A percentile compares a stretch with the other conserved stretches of the same genome.
phyloP scores from a whole-genome alignment of 2,797 vertebrate genomes.

The Eidolon dupreanum region DNA sequence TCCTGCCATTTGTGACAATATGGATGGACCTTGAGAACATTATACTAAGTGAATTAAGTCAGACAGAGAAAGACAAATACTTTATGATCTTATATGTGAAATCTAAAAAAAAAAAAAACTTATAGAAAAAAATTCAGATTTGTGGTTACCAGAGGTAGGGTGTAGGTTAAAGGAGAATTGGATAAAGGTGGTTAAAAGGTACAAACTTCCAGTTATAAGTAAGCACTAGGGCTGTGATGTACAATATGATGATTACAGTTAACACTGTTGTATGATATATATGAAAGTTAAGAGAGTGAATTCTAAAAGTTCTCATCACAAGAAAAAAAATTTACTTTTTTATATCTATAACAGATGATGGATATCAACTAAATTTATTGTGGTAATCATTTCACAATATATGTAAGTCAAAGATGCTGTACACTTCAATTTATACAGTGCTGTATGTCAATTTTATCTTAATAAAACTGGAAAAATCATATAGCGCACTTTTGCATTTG shows the following conservation, averaged over 20 bases:
- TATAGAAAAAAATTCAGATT: too few relatives aligned
- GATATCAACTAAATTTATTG: background rate
- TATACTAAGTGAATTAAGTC: background rate
- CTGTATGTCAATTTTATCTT: background rate
- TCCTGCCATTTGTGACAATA: background rate
- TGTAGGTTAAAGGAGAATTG: background rate
- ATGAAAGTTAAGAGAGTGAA: background rate
- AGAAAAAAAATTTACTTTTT: background rate
- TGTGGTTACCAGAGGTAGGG: background rate
- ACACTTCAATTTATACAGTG: background rate
- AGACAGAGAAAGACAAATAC: background rate
- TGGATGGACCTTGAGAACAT: too few relatives aligned
- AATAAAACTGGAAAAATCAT: background rate
- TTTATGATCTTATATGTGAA: background rate
- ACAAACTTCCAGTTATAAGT: background rate
- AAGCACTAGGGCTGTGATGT: background rate
- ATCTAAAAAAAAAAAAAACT: background rate
- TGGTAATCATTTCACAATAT: background rate
- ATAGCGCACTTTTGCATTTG: background rate
- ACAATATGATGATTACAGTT: background rate
- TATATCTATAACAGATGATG: background rate
- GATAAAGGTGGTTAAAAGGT: background rate
- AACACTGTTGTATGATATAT: background rate
- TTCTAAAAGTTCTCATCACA: background rate
- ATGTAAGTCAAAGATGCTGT: background rate